Percentiles rank a stretch among this genome's conserved stretches.
Conservation (phyloP, 2,888 invertebrate species). For the Drosophila engyochracea region DNA sequence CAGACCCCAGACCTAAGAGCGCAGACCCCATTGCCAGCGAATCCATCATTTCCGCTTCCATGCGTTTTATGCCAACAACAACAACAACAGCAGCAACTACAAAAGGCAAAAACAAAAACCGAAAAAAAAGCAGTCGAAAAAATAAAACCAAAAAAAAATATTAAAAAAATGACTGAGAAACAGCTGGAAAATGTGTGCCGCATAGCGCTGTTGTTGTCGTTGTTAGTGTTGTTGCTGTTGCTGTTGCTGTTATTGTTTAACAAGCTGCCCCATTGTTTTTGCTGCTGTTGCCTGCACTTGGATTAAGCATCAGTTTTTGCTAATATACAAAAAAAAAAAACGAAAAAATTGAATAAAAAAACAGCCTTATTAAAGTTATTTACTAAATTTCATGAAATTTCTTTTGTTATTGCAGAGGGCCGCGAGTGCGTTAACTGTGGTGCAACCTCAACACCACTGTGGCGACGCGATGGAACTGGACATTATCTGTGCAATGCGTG, state of each 20-base stretch:
- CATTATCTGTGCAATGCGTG: constrained; percentile 99
- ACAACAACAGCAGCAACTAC: not conserved
- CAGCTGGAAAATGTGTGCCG: constrained; percentile 73
- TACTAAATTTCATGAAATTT: not conserved
- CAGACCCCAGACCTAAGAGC: constrained; percentile 22
- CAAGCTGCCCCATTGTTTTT: constrained; percentile 51
- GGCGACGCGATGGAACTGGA: constrained; percentile 98
- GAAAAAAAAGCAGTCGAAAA: constrained; percentile 22
- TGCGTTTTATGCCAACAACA: constrained; percentile 76
- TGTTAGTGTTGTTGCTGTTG: constrained; percentile 23
- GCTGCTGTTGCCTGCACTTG: constrained; percentile 44
- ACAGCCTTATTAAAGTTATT: not conserved
- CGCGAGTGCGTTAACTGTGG: constrained; percentile 99
- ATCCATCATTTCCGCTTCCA: constrained; percentile 86
- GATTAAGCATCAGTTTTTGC: constrained; percentile 23
- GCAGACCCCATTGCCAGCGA: constrained; percentile 68
- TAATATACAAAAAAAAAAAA: not conserved
- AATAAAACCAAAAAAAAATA: constrained; percentile 8
- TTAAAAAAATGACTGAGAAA: constrained; percentile 59
- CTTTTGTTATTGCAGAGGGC: constrained; percentile 90
- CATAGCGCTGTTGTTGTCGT: constrained; percentile 31
- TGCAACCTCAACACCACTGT: constrained; percentile 98
- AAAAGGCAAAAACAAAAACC: constrained; percentile 29
- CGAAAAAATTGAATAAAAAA: not conserved
- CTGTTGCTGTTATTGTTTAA: constrained; percentile 39